A percentile compares a stretch with the other conserved stretches of the same genome.
Conservation (phyloP, 1,140 invertebrate genomes). For the Lepidostoma basale region DNA sequence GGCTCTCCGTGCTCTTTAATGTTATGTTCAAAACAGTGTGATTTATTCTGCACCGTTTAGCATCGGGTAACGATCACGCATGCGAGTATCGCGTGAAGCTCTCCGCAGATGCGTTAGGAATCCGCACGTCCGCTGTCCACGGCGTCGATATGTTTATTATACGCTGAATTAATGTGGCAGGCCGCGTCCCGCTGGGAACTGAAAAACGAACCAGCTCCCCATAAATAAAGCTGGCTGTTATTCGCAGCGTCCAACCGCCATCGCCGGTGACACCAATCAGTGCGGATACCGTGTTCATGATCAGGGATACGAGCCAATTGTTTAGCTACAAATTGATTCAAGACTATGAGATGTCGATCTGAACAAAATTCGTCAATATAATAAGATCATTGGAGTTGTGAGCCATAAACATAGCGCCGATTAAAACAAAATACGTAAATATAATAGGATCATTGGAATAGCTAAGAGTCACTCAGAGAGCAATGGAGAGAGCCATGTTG, state of each 20-base stretch:
- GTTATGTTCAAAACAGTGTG: conserved; percentile 14
- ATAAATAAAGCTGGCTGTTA: conserved; percentile 15
- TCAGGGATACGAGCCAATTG: too few relatives aligned
- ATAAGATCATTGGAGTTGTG: too few relatives aligned
- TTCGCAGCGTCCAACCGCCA: conserved; percentile 1
- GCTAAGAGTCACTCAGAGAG: too few relatives aligned
- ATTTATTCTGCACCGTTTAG: conserved; percentile 27
- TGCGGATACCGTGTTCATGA: too few relatives aligned
- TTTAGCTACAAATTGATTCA: too few relatives aligned
- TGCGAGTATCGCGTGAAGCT: conserved; percentile 29
- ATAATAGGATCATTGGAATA: too few relatives aligned
- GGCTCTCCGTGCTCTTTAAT: not conserved
- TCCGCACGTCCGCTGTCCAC: conserved; percentile 33
- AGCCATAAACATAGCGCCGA: too few relatives aligned
- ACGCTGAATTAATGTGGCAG: conserved; percentile 43
- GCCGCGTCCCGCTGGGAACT: conserved; percentile 36
- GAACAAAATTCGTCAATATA: too few relatives aligned
- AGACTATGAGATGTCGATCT: too few relatives aligned
- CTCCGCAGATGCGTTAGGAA: conserved; percentile 32
- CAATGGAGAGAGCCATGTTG: too few relatives aligned
- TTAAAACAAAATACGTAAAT: too few relatives aligned
- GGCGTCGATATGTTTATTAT: conserved; percentile 45
- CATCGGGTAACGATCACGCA: conserved; percentile 24
- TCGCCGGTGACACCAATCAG: not conserved
- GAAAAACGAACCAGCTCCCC: conserved; percentile 18